These are phyloP conservation scores for Sinocyclocheilus anshuiensis DNA, from an alignment of 2,113 vertebrate genomes.

Conservation along the genomic window DNA sequence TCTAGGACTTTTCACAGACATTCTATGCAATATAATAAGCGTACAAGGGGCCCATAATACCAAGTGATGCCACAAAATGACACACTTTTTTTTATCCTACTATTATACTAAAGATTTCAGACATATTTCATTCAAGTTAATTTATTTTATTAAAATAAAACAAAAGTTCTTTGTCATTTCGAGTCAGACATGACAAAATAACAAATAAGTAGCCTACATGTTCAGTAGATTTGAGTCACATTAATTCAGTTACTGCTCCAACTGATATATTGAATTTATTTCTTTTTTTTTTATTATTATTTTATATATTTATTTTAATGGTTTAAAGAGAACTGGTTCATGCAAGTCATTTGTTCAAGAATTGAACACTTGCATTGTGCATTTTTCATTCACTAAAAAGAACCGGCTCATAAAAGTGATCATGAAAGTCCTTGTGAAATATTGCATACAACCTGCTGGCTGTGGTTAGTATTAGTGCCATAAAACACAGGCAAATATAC, in stretches of 20 bases:
- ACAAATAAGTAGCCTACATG: neutral
- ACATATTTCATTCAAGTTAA: neutral
- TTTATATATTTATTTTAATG: neutral
- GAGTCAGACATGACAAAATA: neutral
- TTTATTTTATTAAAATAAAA: neutral
- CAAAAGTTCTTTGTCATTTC: neutral
- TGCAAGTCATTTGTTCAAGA: neutral
- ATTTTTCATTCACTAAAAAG: neutral
- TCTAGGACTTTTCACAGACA: too few species aligned
- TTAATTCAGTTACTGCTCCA: neutral
- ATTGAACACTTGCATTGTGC: neutral
- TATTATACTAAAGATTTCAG: too few species aligned
- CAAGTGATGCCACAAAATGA: too few species aligned
- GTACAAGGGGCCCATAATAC: too few species aligned
- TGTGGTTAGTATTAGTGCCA: neutral
- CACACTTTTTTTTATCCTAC: too few species aligned
- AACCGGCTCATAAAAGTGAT: neutral
- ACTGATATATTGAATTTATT: neutral
- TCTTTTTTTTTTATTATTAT: neutral
- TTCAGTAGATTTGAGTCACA: neutral
- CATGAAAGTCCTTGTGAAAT: neutral
- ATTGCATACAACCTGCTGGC: neutral
- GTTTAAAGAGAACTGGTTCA: neutral
- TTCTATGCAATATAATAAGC: too few species aligned
- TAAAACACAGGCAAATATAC: neutral